Evolutionary conservation across 1,140 invertebrate genomes (phyloP).

Genomic region (Aphaenogaster ashmeadi): DNA sequence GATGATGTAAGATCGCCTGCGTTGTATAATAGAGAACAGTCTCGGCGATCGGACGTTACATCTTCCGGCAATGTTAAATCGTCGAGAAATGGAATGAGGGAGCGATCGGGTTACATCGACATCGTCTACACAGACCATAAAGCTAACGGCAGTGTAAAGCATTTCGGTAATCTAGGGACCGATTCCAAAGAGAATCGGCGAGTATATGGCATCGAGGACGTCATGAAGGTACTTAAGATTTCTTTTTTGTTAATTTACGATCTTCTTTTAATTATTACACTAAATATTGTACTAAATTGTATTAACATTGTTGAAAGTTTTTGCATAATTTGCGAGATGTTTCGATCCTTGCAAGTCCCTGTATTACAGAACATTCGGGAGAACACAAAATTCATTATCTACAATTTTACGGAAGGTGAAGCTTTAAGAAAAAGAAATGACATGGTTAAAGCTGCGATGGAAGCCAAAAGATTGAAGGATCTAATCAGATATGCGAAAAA

Average conservation of each 20-base stretch:
- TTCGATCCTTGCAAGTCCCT: neutral
- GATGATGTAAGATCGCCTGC: slow-evolving; percentile 29
- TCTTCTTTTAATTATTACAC: neutral
- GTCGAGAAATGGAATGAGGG: neutral
- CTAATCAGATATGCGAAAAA: slow-evolving; percentile 83
- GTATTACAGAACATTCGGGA: slow-evolving; percentile 80
- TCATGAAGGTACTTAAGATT: slow-evolving; percentile 78
- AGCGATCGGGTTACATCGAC: slow-evolving; percentile 81
- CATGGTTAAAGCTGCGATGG: slow-evolving; percentile 73
- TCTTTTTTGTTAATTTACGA: slow-evolving; percentile 52
- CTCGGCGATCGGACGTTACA: neutral
- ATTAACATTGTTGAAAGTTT: neutral
- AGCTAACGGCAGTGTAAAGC: slow-evolving; percentile 60
- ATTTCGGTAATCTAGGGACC: slow-evolving; percentile 79
- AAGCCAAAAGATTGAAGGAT: slow-evolving; percentile 80
- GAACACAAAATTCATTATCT: slow-evolving; percentile 79
- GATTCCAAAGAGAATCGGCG: slow-evolving; percentile 68
- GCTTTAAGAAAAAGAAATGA: slow-evolving; percentile 83
- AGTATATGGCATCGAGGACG: slow-evolving; percentile 79
- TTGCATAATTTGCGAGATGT: neutral
- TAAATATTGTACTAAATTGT: neutral
- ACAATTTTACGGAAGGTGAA: slow-evolving; percentile 85
- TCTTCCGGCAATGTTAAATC: slow-evolving; percentile 12
- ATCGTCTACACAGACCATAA: slow-evolving; percentile 82
- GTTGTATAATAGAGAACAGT: slow-evolving; percentile 41